Evolutionary conservation across 1,140 invertebrate species (phyloP).

Genomic region (Zaprionus capensis): DNA sequence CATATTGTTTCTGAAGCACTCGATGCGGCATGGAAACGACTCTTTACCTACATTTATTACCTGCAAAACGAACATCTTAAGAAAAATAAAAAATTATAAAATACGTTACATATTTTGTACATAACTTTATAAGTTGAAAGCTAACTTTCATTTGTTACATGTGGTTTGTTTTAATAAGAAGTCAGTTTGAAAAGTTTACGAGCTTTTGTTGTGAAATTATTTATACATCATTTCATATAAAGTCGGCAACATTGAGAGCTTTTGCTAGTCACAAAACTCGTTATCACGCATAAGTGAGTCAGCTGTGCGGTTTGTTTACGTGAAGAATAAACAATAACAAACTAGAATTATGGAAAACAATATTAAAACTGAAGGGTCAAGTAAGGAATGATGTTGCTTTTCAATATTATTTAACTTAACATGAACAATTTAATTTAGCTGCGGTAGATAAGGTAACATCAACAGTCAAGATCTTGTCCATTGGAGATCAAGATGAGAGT

Average conservation of each 20-base stretch:
- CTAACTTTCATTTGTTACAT: no score
- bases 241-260: neutral
- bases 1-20: conserved; percentile 3
- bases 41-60: conserved; percentile 11
- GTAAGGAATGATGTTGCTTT: neutral
- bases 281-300: neutral
- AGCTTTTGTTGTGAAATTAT: neutral
- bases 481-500: neutral
- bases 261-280: neutral
- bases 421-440: neutral
- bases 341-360: neutral
- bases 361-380: neutral
- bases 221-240: neutral
- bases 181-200: neutral
- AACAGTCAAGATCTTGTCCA: neutral
- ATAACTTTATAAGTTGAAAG: neutral
- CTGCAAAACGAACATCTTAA: conserved; percentile 17
- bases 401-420: neutral
- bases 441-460: neutral
- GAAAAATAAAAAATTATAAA: conserved; percentile 1
- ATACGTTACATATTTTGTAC: neutral
- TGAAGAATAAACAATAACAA: neutral
- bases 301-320: neutral
- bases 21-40: neutral
- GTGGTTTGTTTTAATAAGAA: neutral